Percentiles rank a stretch among this genome's conserved stretches.
Evolutionary conservation across 2,888 invertebrate species (phyloP).

Genomic region (Iphiclides podalirius): DNA sequence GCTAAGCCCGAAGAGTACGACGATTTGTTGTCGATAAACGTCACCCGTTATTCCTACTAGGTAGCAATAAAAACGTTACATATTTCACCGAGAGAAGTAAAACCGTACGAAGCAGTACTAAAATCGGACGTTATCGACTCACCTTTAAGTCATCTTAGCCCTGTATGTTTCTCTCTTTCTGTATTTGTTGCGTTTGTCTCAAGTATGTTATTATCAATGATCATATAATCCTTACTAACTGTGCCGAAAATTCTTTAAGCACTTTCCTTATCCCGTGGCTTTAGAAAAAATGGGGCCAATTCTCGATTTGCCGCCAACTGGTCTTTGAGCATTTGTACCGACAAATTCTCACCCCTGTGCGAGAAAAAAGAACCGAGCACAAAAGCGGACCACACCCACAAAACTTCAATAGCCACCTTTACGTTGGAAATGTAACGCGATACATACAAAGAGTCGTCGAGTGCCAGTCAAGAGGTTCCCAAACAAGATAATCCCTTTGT

Average conservation of each 20-base stretch:
- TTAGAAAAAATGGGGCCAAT: too few relatives aligned
- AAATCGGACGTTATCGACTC: too few relatives aligned
- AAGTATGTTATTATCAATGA: too few relatives aligned
- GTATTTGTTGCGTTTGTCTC: too few relatives aligned
- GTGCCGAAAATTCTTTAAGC: too few relatives aligned
- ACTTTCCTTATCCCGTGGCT: too few relatives aligned
- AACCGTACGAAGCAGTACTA: too few relatives aligned
- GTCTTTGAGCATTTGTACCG: constrained; percentile 46
- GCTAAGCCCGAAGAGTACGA: constrained; percentile 2
- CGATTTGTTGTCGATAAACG: constrained; percentile 19
- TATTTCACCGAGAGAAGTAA: too few relatives aligned
- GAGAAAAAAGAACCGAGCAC: constrained; percentile 40
- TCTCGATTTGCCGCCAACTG: constrained; percentile 25
- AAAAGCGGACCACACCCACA: constrained; percentile 64
- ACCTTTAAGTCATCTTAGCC: too few relatives aligned
- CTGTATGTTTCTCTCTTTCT: too few relatives aligned
- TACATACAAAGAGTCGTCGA: constrained; percentile 63
- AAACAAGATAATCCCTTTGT: constrained; percentile 78
- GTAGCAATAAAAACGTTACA: constrained; percentile 3
- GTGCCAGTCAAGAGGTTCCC: constrained; percentile 76
- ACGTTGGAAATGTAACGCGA: constrained; percentile 64
- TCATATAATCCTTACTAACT: too few relatives aligned
- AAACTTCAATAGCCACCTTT: constrained; percentile 63
- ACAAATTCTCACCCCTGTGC: constrained; percentile 59
- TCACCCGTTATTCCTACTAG: constrained; percentile 8